phyloP scores from a whole-genome alignment of 2,113 vertebrate genomes.

The Hemibagrus wyckioides region DNA sequence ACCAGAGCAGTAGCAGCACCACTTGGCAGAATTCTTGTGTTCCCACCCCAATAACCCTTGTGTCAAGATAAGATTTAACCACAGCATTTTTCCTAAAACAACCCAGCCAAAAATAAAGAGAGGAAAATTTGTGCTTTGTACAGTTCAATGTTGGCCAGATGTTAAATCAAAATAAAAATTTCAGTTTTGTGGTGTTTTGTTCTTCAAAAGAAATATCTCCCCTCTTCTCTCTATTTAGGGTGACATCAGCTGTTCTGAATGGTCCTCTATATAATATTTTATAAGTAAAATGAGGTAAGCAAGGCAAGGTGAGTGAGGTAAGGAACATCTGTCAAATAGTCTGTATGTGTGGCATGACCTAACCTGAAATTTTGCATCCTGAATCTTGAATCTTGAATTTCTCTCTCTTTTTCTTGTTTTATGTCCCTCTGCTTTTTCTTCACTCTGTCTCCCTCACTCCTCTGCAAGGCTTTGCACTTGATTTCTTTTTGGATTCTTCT shows the following conservation, averaged over 20 bases:
- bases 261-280: neutral
- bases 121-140: neutral
- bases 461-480: slow-evolving; percentile 3
- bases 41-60: neutral
- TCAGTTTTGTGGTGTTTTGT: neutral
- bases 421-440: neutral
- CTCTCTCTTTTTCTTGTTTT: neutral
- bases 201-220: neutral
- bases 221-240: neutral
- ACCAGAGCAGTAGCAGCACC: neutral
- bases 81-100: neutral
- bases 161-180: neutral
- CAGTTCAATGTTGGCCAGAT: neutral
- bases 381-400: too few relatives aligned
- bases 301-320: too few relatives aligned
- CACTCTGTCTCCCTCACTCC: neutral
- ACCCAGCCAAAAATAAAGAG: neutral
- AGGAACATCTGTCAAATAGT: slow-evolving; percentile 19
- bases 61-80: neutral
- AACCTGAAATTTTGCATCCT: slow-evolving; percentile 14
- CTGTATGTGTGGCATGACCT: slow-evolving; percentile 8
- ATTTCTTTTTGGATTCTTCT: neutral
- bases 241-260: neutral
- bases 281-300: neutral
- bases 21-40: neutral